phyloP scores from a whole-genome alignment of 2,888 invertebrate species.

The Argyresthia goedartella region DNA sequence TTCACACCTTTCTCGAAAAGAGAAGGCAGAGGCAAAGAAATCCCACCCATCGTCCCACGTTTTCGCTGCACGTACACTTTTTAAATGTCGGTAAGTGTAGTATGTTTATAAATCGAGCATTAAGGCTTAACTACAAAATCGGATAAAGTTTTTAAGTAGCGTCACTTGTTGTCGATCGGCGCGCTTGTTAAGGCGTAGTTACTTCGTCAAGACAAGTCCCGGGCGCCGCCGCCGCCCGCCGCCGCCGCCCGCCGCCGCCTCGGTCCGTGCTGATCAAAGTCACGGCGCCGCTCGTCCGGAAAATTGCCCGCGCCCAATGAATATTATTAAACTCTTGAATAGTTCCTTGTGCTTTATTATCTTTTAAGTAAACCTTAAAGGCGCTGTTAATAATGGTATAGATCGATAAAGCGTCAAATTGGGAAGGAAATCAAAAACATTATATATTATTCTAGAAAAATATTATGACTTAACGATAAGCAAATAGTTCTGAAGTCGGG shows the following conservation, averaged over 20 bases:
- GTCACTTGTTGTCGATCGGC: neutral
- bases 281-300: slow-evolving; percentile 56
- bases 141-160: neutral
- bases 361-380: slow-evolving; percentile 35
- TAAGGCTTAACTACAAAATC: too few species aligned
- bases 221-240: slow-evolving; percentile 21
- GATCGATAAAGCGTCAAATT: too few species aligned
- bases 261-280: slow-evolving; percentile 59
- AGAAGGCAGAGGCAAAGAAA: too few species aligned
- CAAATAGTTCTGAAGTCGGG: too few species aligned
- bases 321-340: slow-evolving; percentile 70
- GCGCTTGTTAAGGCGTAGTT: slow-evolving; percentile 22
- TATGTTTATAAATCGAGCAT: too few species aligned
- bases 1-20: too few species aligned
- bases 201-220: slow-evolving; percentile 47
- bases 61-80: too few species aligned
- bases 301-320: slow-evolving; percentile 69
- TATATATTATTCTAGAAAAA: too few species aligned
- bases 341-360: slow-evolving; percentile 57
- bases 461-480: too few species aligned
- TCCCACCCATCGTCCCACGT: too few species aligned
- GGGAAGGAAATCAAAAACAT: too few species aligned
- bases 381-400: neutral
- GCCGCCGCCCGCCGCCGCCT: slow-evolving; percentile 36
- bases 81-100: too few species aligned